Evolutionary conservation across 2,797 vertebrate genomes (phyloP), one percentile per base, ranked within the genome.

Genomic region (Sebastes minor): DNA sequence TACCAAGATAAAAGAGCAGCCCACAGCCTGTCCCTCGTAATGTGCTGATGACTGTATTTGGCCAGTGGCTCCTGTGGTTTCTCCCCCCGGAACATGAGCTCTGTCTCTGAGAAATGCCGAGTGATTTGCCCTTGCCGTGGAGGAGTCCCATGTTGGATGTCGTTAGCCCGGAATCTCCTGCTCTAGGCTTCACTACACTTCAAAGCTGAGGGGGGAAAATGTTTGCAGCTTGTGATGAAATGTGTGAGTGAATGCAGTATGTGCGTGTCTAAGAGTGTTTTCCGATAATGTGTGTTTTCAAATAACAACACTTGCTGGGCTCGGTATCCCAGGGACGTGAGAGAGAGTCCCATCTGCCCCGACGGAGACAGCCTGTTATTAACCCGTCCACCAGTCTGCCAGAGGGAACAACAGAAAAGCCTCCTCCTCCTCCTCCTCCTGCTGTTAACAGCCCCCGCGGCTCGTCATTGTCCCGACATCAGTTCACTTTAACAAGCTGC

Each of bases 21-120:
- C 49, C 62, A 12, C 49, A 74, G 76, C 53, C 72, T 74, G 86
- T 89, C 86, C 82, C 71, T 60, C 80, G 83, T 90, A 89, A 92
- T 81, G 86, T 89, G 89, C 87, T 93, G 91, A 93, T 92, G 94
- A 89, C 88, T 88, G 89, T 91, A 75, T 86, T 93, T 87, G 85
- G 81, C 86, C 73, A 67, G 86, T 71, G 84, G 72, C 87, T 91
- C 91, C 87, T 95, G 93, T 8, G 88, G 92, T 93, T 91, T 92
- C 78, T 84, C 70, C 81, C 86, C 82, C 67, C 84, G 82, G 90
- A 95, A 93, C 88, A 88, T 89, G 88, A 94, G 82, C 84, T 83
- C 57, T 62, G 66, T 93, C 77, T 90, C 85, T 63, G 35, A 84
- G 77, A 82, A 84, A 74, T 76, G 76, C 82, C 30, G 57, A 86